Percentiles rank a stretch among this genome's conserved stretches.
phyloP scores from a whole-genome alignment of 2,113 vertebrate genomes.

The Hemiscyllium ocellatum region DNA sequence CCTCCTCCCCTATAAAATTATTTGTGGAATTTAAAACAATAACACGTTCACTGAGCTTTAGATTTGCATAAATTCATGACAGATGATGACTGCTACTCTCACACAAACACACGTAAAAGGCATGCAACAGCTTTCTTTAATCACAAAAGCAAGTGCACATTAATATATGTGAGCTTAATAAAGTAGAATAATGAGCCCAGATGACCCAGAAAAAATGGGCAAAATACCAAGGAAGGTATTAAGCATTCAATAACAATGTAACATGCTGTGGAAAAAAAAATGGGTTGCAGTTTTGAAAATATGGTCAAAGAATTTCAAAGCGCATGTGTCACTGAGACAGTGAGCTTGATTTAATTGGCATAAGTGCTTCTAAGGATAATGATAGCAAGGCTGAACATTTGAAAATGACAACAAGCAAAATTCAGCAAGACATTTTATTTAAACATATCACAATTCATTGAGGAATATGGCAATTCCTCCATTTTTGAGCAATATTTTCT shows the following conservation, averaged over 20 bases:
- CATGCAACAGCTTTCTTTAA: not conserved
- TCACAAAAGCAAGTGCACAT: not conserved
- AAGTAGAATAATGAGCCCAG: not conserved
- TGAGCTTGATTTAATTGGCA: not conserved
- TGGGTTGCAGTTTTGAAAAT: not conserved
- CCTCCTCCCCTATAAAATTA: not conserved
- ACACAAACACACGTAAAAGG: not conserved
- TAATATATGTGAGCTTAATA: not conserved
- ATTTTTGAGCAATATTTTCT: not conserved
- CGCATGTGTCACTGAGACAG: not conserved
- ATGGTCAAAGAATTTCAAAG: not conserved
- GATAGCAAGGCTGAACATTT: not conserved
- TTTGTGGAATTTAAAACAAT: not conserved
- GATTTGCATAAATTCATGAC: not conserved
- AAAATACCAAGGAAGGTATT: not conserved
- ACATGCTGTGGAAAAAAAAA: not conserved
- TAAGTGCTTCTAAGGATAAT: not conserved
- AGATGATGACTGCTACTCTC: not conserved
- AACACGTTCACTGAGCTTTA: not conserved
- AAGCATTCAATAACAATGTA: not conserved
- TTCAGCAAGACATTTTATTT: not conserved
- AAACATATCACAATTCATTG: not conserved
- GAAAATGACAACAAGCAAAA: not conserved
- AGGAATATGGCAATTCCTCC: not conserved
- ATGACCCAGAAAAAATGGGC: not conserved